Evolutionary conservation across 1,140 invertebrate species (phyloP).

Genomic region (Drosophila nigrodunni): DNA sequence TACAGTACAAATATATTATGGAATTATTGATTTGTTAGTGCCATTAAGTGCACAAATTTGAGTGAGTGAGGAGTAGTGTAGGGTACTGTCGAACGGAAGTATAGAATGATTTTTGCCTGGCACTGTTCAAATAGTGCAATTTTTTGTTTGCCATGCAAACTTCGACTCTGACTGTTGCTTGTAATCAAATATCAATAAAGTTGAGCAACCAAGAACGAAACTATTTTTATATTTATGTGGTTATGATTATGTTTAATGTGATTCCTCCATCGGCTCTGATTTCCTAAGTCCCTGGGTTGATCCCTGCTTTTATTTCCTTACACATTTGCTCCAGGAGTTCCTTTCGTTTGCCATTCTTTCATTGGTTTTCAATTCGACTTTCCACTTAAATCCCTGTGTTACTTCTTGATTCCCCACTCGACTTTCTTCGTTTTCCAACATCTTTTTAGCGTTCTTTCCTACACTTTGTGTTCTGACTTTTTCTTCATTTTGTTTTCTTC

Average conservation of each 20-base stretch:
- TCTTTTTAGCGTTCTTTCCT: no score
- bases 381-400: no score
- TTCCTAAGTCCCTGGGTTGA: background rate
- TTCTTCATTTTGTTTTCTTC: background rate
- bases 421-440: no score
- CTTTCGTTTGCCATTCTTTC: no score
- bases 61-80: no score
- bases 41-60: background rate
- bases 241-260: conserved; percentile 54
- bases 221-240: conserved; percentile 44
- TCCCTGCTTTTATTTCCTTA: no score
- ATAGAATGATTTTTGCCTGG: conserved; percentile 6
- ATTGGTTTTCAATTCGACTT: no score
- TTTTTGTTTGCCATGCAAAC: conserved; percentile 45
- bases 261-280: background rate
- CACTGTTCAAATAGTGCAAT: conserved; percentile 43
- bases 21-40: background rate
- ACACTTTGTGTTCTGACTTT: no score
- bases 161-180: conserved; percentile 23
- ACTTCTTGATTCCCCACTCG: no score
- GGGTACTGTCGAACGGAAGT: no score
- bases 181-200: conserved; percentile 57
- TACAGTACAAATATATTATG: no score
- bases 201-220: conserved; percentile 16
- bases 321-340: no score